A percentile compares a stretch with the other conserved stretches of the same genome.
phyloP scores from a whole-genome alignment of 2,797 vertebrate genomes.

The Distichodus sexfasciatus region DNA sequence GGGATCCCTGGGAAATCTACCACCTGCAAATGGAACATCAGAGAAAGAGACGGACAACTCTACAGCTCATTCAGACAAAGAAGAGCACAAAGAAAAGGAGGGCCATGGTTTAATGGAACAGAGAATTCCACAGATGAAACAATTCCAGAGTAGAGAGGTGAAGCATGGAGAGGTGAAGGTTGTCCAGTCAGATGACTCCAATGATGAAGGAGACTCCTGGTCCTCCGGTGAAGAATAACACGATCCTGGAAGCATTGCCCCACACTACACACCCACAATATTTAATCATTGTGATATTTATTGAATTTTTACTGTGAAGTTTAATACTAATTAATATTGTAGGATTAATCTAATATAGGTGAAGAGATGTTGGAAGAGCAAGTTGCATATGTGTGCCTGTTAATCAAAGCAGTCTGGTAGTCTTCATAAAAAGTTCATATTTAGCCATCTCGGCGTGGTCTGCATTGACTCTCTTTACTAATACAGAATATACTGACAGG shows the following conservation, averaged over 20 bases:
- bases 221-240: constrained; percentile 69
- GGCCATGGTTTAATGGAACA: constrained; percentile 29
- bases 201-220: constrained; percentile 68
- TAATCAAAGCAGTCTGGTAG: neutral
- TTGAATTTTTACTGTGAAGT: neutral
- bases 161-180: constrained; percentile 41
- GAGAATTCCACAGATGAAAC: constrained; percentile 42
- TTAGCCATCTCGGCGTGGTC: neutral
- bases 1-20: constrained; percentile 43
- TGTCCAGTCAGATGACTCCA: constrained; percentile 67
- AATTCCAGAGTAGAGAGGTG: constrained; percentile 41
- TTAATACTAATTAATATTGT: neutral
- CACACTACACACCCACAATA: neutral
- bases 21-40: constrained; percentile 53
- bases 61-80: constrained; percentile 9
- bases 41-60: constrained; percentile 34
- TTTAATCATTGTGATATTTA: neutral
- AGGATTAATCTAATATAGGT: neutral
- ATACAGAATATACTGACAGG: neutral
- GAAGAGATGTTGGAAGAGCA: neutral
- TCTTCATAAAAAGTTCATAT: neutral
- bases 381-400: constrained; percentile 10
- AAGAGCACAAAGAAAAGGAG: constrained; percentile 33
- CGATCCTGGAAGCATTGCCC: neutral
- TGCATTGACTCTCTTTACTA: neutral